Conservation (phyloP, 2,888 invertebrate genomes). For the Galerucella pusilla region DNA sequence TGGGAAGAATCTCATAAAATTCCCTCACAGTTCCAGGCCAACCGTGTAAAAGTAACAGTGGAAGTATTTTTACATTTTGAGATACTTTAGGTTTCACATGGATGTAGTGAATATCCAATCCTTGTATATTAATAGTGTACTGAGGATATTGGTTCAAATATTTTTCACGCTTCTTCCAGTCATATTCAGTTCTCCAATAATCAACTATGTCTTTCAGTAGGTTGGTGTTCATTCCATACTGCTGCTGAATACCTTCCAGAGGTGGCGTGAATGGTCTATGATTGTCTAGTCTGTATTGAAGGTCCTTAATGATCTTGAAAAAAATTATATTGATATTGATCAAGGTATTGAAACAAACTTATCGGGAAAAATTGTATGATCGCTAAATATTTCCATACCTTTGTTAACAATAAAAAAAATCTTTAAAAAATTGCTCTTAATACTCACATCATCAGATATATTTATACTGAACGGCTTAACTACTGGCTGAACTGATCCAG, state of each 20-base stretch:
- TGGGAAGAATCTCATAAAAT: slow-evolving; percentile 80
- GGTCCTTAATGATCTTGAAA: slow-evolving; percentile 39
- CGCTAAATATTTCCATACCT: too few relatives aligned
- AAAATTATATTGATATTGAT: not conserved
- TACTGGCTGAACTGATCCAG: slow-evolving; percentile 65
- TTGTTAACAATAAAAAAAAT: too few relatives aligned
- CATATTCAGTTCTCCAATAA: slow-evolving; percentile 80
- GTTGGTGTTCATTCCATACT: slow-evolving; percentile 83
- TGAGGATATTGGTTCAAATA: slow-evolving; percentile 76
- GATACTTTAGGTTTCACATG: slow-evolving; percentile 68
- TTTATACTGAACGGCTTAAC: slow-evolving; percentile 72
- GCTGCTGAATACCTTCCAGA: slow-evolving; percentile 76
- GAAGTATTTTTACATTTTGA: slow-evolving; percentile 66
- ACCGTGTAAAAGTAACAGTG: slow-evolving; percentile 82
- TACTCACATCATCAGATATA: slow-evolving; percentile 70
- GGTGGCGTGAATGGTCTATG: slow-evolving; percentile 65
- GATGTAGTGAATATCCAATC: slow-evolving; percentile 73
- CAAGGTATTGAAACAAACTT: too few relatives aligned
- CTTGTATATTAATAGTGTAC: slow-evolving; percentile 78
- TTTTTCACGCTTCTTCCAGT: slow-evolving; percentile 73
- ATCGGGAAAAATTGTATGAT: too few relatives aligned
- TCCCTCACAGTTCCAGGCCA: slow-evolving; percentile 91
- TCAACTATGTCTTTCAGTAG: slow-evolving; percentile 74
- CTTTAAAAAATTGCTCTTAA: too few relatives aligned
- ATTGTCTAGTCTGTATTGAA: slow-evolving; percentile 67